phyloP scores from a whole-genome alignment of 2,888 invertebrate species.

The Enchytraeus crypticus region DNA sequence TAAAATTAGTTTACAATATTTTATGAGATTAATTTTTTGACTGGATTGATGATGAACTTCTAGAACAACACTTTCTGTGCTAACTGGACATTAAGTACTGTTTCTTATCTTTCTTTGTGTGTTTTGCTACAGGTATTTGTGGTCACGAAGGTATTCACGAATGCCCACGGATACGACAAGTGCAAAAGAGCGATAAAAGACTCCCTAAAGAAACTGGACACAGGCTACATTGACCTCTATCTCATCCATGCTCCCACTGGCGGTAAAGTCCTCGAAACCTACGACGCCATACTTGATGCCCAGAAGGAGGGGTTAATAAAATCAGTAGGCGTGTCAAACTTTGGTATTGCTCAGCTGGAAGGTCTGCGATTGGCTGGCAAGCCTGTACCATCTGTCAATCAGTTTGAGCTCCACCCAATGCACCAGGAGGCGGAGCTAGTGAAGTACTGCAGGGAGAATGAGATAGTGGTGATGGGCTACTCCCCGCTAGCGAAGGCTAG shows the following conservation, averaged over 20 bases:
- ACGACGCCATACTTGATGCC: no score
- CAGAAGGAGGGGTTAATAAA: no score
- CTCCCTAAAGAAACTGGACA: no score
- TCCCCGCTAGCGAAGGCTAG: conserved; percentile 30
- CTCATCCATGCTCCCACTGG: no score
- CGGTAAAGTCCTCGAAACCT: no score
- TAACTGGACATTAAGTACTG: no score
- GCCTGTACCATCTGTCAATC: conserved; percentile 34
- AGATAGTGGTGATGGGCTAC: conserved; percentile 34
- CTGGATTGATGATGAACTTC: no score
- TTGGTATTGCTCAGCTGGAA: conserved; percentile 32
- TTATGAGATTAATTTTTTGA: neutral
- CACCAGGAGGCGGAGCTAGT: conserved; percentile 30
- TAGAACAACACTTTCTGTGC: no score
- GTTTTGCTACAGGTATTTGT: neutral
- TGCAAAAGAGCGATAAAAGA: no score
- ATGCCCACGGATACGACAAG: no score
- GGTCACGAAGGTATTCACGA: neutral
- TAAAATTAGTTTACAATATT: neutral
- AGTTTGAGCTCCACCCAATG: conserved; percentile 36
- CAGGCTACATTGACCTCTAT: no score
- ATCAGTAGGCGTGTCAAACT: conserved; percentile 37
- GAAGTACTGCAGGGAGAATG: conserved; percentile 30
- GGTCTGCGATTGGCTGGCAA: conserved; percentile 30
- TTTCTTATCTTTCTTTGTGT: no score